Percentiles rank a stretch among this genome's conserved stretches.
phyloP scores from a whole-genome alignment of 2,113 vertebrate species.

The Narcine bancroftii region DNA sequence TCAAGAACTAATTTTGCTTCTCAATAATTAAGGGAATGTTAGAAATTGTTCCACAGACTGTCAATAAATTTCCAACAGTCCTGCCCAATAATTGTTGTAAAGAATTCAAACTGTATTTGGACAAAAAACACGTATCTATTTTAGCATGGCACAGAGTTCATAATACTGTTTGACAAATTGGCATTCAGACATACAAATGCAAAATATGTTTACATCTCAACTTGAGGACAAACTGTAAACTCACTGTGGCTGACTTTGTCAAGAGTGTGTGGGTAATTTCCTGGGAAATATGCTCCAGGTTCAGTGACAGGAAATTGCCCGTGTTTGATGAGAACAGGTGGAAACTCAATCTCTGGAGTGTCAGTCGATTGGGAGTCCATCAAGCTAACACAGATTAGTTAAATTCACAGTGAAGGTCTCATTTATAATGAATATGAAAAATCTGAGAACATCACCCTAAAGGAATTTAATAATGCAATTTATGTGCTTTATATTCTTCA shows the following conservation, averaged over 20 bases:
- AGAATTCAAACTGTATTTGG: not conserved
- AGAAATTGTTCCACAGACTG: not conserved
- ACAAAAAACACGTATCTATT: not conserved
- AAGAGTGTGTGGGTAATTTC: conserved; percentile 1
- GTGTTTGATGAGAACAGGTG: conserved; percentile 34
- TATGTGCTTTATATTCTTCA: conserved; percentile 33
- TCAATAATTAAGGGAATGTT: not conserved
- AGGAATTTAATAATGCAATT: conserved; percentile 37
- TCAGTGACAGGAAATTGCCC: conserved; percentile 31
- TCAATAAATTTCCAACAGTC: not conserved
- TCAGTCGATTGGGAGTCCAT: conserved; percentile 35
- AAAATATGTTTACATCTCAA: conserved; percentile 21
- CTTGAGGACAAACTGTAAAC: conserved; percentile 17
- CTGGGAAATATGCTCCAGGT: not conserved
- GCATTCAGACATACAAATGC: not conserved
- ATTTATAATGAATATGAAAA: conserved; percentile 36
- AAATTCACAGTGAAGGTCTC: conserved; percentile 37
- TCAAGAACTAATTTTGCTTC: not conserved
- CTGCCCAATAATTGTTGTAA: not conserved
- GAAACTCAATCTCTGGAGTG: conserved; percentile 32
- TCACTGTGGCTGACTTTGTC: not conserved
- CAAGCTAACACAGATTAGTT: conserved; percentile 35
- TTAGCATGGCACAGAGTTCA: not conserved
- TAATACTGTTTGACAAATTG: not conserved
- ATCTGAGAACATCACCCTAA: conserved; percentile 33